Conservation (phyloP, 2,888 invertebrate species). For the Drosophila mulleri region DNA sequence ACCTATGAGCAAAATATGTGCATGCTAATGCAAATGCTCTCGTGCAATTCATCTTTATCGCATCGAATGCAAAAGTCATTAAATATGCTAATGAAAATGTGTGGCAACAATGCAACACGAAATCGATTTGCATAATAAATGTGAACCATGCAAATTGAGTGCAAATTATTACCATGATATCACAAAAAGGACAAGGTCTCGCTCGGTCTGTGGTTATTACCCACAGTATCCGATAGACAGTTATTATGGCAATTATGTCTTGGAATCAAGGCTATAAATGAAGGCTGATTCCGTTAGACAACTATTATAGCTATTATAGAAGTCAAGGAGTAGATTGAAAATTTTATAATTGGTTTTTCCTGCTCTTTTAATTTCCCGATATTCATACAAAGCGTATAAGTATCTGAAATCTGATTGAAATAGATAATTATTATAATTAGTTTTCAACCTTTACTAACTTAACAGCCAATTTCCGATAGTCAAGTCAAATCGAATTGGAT, state of each 20-base stretch:
- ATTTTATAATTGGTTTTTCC: neutral
- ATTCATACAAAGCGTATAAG: neutral
- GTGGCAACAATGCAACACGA: slow-evolving; percentile 57
- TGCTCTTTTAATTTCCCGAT: neutral
- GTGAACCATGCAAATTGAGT: slow-evolving; percentile 33
- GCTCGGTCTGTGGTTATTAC: slow-evolving; percentile 40
- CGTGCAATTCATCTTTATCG: slow-evolving; percentile 60
- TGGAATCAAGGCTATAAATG: slow-evolving; percentile 3
- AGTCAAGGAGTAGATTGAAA: neutral
- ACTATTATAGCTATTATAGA: neutral
- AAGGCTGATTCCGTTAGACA: neutral
- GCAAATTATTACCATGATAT: slow-evolving; percentile 52
- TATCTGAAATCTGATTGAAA: neutral
- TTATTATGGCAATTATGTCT: slow-evolving; percentile 6
- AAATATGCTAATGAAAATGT: slow-evolving; percentile 50
- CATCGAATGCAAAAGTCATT: slow-evolving; percentile 46
- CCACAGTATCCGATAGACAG: slow-evolving; percentile 15
- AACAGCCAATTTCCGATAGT: neutral
- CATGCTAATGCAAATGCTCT: slow-evolving; percentile 29
- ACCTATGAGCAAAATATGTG: slow-evolving; percentile 33
- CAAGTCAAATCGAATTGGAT: neutral
- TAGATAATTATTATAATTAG: neutral
- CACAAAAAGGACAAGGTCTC: slow-evolving; percentile 51
- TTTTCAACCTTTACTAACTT: neutral
- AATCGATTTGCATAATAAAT: slow-evolving; percentile 65